Conservation (phyloP, 1,140 invertebrate species). For the Zaprionus taronus region DNA sequence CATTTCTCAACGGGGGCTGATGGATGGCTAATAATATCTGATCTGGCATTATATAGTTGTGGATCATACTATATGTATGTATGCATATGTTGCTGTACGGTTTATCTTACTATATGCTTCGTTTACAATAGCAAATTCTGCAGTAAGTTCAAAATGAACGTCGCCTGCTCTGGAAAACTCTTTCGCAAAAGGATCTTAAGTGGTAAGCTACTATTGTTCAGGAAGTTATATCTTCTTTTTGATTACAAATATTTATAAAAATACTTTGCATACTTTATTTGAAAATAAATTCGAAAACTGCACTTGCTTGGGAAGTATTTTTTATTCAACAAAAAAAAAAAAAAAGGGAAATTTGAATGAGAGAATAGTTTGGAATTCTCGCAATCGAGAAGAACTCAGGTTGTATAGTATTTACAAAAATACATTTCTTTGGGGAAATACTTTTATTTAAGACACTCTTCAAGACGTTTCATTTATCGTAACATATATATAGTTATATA, state of each 20-base stretch:
- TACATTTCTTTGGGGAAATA: not conserved
- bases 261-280: not conserved
- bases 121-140: conserved; percentile 36
- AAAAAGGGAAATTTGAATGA: too few species aligned
- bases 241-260: conserved; percentile 19
- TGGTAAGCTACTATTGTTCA: not conserved
- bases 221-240: conserved; percentile 1
- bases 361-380: too few species aligned
- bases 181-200: conserved; percentile 1
- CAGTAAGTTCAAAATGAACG: conserved; percentile 3
- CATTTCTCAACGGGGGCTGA: conserved; percentile 36
- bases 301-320: not conserved
- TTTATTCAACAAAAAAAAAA: not conserved
- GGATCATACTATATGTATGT: conserved; percentile 42
- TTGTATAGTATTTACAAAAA: conserved; percentile 9
- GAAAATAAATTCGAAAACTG: conserved; percentile 6
- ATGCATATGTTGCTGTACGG: conserved; percentile 2
- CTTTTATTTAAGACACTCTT: conserved; percentile 1
- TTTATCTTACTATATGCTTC: not conserved
- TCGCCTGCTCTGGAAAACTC: conserved; percentile 12
- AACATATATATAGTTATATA: conserved; percentile 1
- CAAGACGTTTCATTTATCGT: not conserved
- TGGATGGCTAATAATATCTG: conserved; percentile 56
- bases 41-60: conserved; percentile 52
- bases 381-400: not conserved